phyloP scores from a whole-genome alignment of 2,888 invertebrate genomes.

The Perithous albicinctus region DNA sequence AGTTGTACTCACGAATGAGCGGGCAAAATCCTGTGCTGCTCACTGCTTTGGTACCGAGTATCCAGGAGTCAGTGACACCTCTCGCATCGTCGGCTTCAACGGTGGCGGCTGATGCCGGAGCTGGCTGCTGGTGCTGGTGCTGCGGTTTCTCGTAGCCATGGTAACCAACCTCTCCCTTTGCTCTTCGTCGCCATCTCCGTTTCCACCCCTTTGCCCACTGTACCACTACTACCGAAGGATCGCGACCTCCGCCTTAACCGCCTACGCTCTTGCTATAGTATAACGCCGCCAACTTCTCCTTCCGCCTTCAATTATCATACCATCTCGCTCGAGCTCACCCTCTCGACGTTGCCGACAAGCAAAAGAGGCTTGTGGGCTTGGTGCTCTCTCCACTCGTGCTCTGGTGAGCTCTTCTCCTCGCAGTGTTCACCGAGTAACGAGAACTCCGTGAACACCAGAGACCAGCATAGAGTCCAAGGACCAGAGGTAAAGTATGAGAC shows the following conservation, averaged over 20 bases:
- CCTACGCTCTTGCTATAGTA: slow-evolving; percentile 62
- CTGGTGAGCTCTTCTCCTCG: slow-evolving; percentile 61
- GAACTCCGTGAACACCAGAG: slow-evolving; percentile 61
- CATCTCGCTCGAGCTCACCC: slow-evolving; percentile 71
- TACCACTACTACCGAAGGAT: slow-evolving; percentile 71
- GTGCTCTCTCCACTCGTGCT: no score
- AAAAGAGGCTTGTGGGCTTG: no score
- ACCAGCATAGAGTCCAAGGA: slow-evolving; percentile 43
- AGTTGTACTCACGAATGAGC: slow-evolving; percentile 49
- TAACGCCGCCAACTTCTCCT: slow-evolving; percentile 68
- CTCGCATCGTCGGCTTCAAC: slow-evolving; percentile 79
- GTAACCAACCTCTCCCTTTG: slow-evolving; percentile 77
- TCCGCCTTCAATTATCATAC: slow-evolving; percentile 76
- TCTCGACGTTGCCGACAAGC: slow-evolving; percentile 50
- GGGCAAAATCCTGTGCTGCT: slow-evolving; percentile 69
- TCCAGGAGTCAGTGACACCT: slow-evolving; percentile 84
- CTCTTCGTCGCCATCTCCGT: slow-evolving; percentile 71
- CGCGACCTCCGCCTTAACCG: slow-evolving; percentile 73
- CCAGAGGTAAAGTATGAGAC: slow-evolving; percentile 36
- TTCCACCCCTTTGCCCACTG: slow-evolving; percentile 70
- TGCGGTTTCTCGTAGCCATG: slow-evolving; percentile 84
- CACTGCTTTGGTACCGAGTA: slow-evolving; percentile 69
- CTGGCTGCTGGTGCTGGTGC: slow-evolving; percentile 72
- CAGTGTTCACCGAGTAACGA: slow-evolving; percentile 56
- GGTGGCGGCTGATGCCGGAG: slow-evolving; percentile 74